A percentile compares a stretch with the other conserved stretches of the same genome.
Evolutionary conservation across 2,113 vertebrate genomes (phyloP).

Genomic region (Myxocyprinus asiaticus): DNA sequence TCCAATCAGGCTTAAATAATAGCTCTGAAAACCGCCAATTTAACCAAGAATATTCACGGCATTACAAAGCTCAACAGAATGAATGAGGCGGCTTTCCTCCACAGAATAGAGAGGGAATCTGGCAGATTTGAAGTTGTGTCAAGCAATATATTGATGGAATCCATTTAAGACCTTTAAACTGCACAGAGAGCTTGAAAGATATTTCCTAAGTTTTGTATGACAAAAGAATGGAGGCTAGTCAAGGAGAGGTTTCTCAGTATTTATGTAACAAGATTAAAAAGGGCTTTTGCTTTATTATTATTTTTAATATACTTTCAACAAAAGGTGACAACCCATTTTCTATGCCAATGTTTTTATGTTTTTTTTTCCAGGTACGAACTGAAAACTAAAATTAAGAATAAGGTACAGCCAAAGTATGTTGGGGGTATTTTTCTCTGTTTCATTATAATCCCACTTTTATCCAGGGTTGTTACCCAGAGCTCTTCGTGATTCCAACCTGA

Average conservation of each 20-base stretch:
- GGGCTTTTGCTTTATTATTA: slow-evolving; percentile 76
- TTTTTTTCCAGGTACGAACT: no score
- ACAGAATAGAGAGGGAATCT: slow-evolving; percentile 71
- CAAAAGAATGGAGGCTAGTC: slow-evolving; percentile 78
- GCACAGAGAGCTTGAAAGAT: slow-evolving; percentile 61
- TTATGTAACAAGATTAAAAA: slow-evolving; percentile 72
- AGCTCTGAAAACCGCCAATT: slow-evolving; percentile 40
- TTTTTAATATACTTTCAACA: slow-evolving; percentile 71
- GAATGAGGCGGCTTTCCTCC: slow-evolving; percentile 55
- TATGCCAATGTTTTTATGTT: no score
- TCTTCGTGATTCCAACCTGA: slow-evolving; percentile 17
- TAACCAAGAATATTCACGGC: slow-evolving; percentile 32
- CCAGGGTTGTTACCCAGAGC: background rate
- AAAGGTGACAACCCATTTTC: slow-evolving; percentile 55
- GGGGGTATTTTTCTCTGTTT: background rate
- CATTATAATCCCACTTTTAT: background rate
- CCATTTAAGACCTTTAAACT: slow-evolving; percentile 81
- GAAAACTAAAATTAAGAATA: slow-evolving; percentile 1
- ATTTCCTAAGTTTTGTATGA: slow-evolving; percentile 77
- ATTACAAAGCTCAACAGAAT: slow-evolving; percentile 27
- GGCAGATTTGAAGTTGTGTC: slow-evolving; percentile 77
- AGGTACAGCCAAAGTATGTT: background rate
- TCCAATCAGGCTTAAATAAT: slow-evolving; percentile 45
- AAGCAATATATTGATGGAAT: slow-evolving; percentile 80
- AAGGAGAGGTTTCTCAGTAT: slow-evolving; percentile 66